Evolutionary conservation across 2,113 vertebrate species (phyloP).

Genomic region (Osmerus eperlanus): DNA sequence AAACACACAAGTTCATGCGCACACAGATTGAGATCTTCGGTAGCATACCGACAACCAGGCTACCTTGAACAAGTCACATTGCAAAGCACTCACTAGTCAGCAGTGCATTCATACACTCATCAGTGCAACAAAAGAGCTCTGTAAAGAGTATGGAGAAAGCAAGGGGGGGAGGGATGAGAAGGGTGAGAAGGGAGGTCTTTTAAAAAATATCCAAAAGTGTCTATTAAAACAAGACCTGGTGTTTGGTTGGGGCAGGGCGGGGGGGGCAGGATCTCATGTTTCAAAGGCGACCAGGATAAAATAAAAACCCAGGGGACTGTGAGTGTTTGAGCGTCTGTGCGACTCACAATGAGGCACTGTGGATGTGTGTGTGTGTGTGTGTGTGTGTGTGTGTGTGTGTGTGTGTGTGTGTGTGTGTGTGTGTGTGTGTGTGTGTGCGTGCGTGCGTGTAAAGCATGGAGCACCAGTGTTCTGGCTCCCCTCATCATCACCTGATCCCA

Average conservation of each 20-base stretch:
- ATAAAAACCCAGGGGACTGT: constrained; percentile 47
- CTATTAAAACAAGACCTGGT: constrained; percentile 28
- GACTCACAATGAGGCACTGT: background rate
- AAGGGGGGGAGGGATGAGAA: background rate
- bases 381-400: background rate
- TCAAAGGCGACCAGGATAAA: constrained; percentile 50
- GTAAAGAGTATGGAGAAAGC: constrained; percentile 20
- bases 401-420: constrained; percentile 3
- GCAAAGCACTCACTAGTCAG: constrained; percentile 58
- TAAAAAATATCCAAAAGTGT: constrained; percentile 45
- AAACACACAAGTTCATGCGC: background rate
- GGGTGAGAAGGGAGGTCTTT: background rate
- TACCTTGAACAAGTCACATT: constrained; percentile 62
- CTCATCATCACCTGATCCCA: background rate
- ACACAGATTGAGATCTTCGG: background rate
- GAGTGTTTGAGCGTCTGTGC: constrained; percentile 15
- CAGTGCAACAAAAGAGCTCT: constrained; percentile 57
- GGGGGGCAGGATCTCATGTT: constrained; percentile 29
- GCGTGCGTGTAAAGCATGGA: background rate
- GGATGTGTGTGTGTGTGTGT: no score
- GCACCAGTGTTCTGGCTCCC: background rate
- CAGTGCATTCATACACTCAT: constrained; percentile 70
- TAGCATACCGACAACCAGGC: constrained; percentile 26
- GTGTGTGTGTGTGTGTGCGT: background rate
- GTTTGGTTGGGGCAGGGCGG: constrained; percentile 42